A percentile compares a stretch with the other conserved stretches of the same genome.
Evolutionary conservation across 2,113 vertebrate species (phyloP).

Genomic region (Thomomys bottae): DNA sequence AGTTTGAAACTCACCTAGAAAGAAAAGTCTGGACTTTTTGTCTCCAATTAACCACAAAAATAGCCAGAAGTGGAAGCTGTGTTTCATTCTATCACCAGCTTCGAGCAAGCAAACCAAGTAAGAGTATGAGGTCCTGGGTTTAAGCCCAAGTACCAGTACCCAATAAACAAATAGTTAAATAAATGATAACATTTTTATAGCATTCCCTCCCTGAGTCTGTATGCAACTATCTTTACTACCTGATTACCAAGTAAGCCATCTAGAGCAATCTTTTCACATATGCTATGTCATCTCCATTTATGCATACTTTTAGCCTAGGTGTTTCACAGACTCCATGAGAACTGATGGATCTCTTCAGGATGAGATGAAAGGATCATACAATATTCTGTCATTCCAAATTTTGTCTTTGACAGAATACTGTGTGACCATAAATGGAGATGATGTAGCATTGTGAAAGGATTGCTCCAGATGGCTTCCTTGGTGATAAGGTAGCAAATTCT

Average conservation of each 20-base stretch:
- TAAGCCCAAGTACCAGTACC: too few relatives aligned
- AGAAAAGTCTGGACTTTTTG: too few relatives aligned
- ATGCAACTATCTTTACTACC: background rate
- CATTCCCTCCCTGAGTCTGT: background rate
- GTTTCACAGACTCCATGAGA: background rate
- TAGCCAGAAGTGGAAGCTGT: too few relatives aligned
- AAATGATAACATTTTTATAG: background rate
- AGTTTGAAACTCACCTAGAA: too few relatives aligned
- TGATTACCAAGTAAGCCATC: background rate
- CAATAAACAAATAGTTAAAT: too few relatives aligned
- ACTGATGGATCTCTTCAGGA: slow-evolving; percentile 5
- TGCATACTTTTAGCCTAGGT: background rate
- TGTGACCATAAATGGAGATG: too few relatives aligned
- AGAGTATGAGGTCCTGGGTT: too few relatives aligned
- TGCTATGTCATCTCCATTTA: background rate
- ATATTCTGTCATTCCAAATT: slow-evolving; percentile 43
- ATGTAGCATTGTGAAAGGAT: too few relatives aligned
- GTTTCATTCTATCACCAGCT: too few relatives aligned
- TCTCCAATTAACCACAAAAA: too few relatives aligned
- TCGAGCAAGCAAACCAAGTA: too few relatives aligned
- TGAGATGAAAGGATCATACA: background rate
- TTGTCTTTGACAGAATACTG: slow-evolving; percentile 58
- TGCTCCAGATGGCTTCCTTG: too few relatives aligned
- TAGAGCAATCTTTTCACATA: background rate
- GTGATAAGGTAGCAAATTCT: slow-evolving; percentile 51